Conservation (phyloP, 2,113 vertebrate species). For the Edolisoma coerulescens region DNA sequence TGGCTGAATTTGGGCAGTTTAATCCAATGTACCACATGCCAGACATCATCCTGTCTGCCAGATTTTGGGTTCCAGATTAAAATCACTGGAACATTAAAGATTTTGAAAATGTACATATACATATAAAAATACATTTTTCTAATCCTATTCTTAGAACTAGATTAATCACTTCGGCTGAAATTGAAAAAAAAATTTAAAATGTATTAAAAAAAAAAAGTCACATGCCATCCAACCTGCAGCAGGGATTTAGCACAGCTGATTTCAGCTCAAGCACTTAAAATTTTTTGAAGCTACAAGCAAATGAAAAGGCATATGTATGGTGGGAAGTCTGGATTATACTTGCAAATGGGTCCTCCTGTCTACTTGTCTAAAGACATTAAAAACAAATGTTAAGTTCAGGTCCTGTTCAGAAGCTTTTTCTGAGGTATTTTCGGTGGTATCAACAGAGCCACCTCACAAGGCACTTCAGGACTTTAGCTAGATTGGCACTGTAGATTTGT, state of each 20-base stretch:
- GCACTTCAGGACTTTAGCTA: background rate
- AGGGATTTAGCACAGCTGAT: background rate
- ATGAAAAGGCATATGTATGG: background rate
- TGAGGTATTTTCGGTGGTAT: background rate
- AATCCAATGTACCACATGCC: background rate
- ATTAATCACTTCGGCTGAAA: background rate
- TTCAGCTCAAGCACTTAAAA: background rate
- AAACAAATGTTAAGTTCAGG: background rate
- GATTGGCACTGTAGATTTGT: background rate
- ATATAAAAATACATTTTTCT: background rate
- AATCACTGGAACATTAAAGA: background rate
- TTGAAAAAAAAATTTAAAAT: background rate
- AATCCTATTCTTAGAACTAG: background rate
- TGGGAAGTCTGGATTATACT: background rate
- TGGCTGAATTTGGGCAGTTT: background rate
- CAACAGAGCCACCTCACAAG: background rate
- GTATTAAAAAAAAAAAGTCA: accelerated
- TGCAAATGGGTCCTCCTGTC: background rate
- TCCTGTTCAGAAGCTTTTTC: background rate
- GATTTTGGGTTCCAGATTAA: background rate
- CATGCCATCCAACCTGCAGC: background rate
- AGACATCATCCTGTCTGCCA: background rate
- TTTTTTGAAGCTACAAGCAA: background rate
- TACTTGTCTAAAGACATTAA: background rate
- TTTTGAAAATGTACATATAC: background rate